Evolutionary conservation across 2,888 invertebrate species (phyloP), one percentile per base, ranked within the genome.

Genomic region (Zaprionus bogoriensis): DNA sequence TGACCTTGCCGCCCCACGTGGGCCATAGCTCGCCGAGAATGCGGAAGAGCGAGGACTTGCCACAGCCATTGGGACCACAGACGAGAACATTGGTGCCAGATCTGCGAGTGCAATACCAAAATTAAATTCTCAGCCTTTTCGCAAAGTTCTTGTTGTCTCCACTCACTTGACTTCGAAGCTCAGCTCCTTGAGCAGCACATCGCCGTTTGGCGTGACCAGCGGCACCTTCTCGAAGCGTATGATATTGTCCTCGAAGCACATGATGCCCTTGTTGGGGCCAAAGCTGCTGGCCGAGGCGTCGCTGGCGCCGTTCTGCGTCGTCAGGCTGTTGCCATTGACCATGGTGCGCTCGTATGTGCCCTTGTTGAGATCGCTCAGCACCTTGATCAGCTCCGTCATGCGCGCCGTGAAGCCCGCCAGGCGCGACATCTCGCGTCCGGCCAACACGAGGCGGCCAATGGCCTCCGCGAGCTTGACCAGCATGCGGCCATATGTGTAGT

Each of bases 21-120:
- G 99, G 99, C 99, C 99, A 99, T 58, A 99, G 92, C 92, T 98
- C 99, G 41, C 99, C 99, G 10, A 99, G 93, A 87, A 98, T 96
- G 58, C 99, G 93, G 93, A 99, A 99, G 84, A 99, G 93, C 0
- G 98, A 99, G 52, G 98, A 98, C 91, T 99, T 99, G 45, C 99
- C 99, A 90, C 99, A 98, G 1, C 99, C 99, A 90, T 99, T 99
- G 2, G 99, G 99, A 0, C 99, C 99, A 90, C 98, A 99, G 0
- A 99, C 98, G n/a, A 99, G 91, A 0, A 99, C 98, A 92, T 99
- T 99, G 92, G 96, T 96, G 36, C 99, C 99, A 0, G 98, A 98
- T 76, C 94, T 93, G 68, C 1, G 68, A 62, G 0, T 6, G 6
- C 3, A 4, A 4, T 0, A 14, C 12, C 5, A 23, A 7, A 1